phyloP scores from a whole-genome alignment of 1,140 invertebrate genomes.

The Drosophila elegans region DNA sequence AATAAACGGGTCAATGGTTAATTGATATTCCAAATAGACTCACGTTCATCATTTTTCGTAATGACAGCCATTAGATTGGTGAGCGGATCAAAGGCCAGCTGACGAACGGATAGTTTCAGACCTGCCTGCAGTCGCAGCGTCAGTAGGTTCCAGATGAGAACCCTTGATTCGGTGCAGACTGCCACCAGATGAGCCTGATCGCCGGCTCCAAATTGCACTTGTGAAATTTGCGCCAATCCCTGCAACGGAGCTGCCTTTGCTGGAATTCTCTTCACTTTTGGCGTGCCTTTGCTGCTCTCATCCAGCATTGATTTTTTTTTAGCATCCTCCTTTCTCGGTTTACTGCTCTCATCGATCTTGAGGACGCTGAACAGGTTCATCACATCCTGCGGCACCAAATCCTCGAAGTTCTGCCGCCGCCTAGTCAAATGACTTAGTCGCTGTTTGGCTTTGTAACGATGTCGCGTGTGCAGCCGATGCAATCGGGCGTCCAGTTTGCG shows the following conservation, averaged over 20 bases:
- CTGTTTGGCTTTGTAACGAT: conserved; percentile 78
- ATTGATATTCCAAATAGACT: conserved; percentile 40
- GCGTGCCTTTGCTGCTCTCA: conserved; percentile 8
- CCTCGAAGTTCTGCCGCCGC: conserved; percentile 45
- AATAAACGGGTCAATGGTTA: neutral
- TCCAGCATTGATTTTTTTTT: conserved; percentile 36
- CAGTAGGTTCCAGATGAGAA: conserved; percentile 91
- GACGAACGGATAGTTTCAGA: conserved; percentile 85
- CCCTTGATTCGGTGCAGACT: conserved; percentile 85
- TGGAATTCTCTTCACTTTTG: neutral
- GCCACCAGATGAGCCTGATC: conserved; percentile 88
- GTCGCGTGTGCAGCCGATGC: conserved; percentile 36
- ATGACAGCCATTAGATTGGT: conserved; percentile 89
- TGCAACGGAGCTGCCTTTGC: conserved; percentile 38
- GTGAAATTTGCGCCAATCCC: conserved; percentile 79
- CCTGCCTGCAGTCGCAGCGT: conserved; percentile 86
- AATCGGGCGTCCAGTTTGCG: conserved; percentile 40
- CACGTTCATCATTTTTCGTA: conserved; percentile 87
- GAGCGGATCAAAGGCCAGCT: conserved; percentile 87
- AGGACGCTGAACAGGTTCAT: conserved; percentile 64
- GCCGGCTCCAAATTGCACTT: conserved; percentile 88
- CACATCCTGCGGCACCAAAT: conserved; percentile 52
- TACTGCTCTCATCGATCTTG: conserved; percentile 51
- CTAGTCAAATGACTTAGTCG: conserved; percentile 47
- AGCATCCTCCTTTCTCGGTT: conserved; percentile 10